Percentiles rank a stretch among this genome's conserved stretches.
Conservation (phyloP, 2,113 vertebrate species). For the Myiozetetes cayanensis region DNA sequence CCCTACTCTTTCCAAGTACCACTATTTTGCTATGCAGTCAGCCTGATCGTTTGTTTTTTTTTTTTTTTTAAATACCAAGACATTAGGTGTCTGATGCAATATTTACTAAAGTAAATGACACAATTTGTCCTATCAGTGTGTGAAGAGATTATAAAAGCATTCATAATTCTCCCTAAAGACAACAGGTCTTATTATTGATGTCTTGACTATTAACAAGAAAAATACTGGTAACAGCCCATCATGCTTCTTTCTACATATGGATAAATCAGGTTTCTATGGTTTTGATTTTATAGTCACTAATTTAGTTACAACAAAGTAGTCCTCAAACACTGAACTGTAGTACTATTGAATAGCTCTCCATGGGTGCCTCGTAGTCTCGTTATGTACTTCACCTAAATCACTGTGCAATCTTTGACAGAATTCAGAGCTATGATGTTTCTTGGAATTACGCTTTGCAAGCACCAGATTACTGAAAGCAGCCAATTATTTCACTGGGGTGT, state of each 20-base stretch:
- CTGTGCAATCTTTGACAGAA: background rate
- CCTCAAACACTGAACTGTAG: background rate
- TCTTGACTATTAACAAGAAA: background rate
- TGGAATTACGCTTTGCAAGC: background rate
- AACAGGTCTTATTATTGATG: background rate
- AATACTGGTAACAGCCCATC: background rate
- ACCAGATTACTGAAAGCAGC: background rate
- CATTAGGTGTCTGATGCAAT: background rate
- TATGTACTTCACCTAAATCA: background rate
- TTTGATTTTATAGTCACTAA: background rate
- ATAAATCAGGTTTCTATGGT: background rate
- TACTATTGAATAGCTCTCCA: background rate
- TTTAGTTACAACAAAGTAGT: background rate
- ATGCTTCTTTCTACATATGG: background rate
- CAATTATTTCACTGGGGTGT: background rate
- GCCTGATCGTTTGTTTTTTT: background rate
- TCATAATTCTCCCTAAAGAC: background rate
- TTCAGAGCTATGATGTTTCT: background rate
- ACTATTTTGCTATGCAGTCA: background rate
- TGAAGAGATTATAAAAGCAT: background rate
- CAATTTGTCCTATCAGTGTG: background rate
- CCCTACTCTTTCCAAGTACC: background rate
- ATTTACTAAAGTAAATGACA: background rate
- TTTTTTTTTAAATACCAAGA: background rate
- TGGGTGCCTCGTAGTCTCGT: accelerated